Conservation (phyloP, 2,797 vertebrate genomes). For the Eupleurogrammus muticus region DNA sequence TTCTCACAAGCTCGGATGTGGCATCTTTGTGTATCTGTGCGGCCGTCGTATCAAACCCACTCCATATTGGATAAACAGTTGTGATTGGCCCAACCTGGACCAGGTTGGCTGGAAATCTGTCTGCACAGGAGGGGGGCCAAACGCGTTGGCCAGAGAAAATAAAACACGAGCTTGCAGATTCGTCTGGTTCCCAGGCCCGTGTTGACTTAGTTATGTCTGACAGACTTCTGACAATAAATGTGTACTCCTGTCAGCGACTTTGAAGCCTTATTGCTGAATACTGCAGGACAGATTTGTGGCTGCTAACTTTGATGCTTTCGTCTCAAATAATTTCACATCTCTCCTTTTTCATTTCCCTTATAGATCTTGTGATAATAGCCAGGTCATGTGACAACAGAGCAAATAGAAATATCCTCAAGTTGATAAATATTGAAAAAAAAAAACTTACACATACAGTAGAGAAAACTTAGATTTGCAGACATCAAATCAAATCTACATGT, state of each 20-base stretch:
- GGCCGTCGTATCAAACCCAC: no score
- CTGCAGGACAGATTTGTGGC: background rate
- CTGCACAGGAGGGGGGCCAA: no score
- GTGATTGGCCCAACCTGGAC: no score
- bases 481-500: constrained; percentile 28
- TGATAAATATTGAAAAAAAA: constrained; percentile 6
- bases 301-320: background rate
- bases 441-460: background rate
- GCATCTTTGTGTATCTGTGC: no score
- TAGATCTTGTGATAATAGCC: constrained; percentile 11
- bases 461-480: constrained; percentile 30
- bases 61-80: no score
- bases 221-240: constrained; percentile 18
- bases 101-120: no score
- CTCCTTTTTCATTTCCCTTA: constrained; percentile 6
- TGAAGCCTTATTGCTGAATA: background rate
- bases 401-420: constrained; percentile 15
- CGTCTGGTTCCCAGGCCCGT: background rate
- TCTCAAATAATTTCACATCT: background rate
- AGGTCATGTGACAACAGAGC: constrained; percentile 25
- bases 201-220: constrained; percentile 13
- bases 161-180: no score
- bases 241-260: constrained; percentile 2
- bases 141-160: no score
- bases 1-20: no score